A percentile compares a stretch with the other conserved stretches of the same genome.
These are phyloP conservation scores for Trypoxylon attenuatum DNA, from an alignment of 2,888 invertebrate genomes.

Conservation along the genomic window DNA sequence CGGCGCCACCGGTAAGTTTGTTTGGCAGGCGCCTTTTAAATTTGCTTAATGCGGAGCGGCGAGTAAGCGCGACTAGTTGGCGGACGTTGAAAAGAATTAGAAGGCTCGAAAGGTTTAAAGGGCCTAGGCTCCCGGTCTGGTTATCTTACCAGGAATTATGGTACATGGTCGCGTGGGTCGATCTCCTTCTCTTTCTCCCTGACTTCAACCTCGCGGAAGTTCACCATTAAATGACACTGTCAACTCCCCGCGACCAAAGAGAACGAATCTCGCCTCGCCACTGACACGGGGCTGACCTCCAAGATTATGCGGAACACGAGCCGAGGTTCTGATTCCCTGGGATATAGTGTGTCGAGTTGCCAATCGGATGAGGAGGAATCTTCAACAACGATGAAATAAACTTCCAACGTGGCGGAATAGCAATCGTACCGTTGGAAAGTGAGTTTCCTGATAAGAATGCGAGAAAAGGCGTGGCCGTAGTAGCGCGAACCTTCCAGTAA, in stretches of 20 bases:
- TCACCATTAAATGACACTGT: slow-evolving; percentile 49
- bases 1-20: background rate
- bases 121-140: slow-evolving; percentile 52
- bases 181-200: slow-evolving; percentile 35
- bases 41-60: slow-evolving; percentile 20
- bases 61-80: background rate
- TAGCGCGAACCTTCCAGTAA: background rate
- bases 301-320: slow-evolving; percentile 3
- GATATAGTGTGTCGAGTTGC: background rate
- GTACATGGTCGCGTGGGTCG: slow-evolving; percentile 50
- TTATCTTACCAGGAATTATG: slow-evolving; percentile 54
- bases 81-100: slow-evolving; percentile 28
- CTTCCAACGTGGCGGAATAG: too few relatives aligned
- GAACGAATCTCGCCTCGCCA: slow-evolving; percentile 34
- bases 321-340: background rate
- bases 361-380: too few relatives aligned
- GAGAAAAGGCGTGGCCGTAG: background rate
- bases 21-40: slow-evolving; percentile 1
- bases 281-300: slow-evolving; percentile 41
- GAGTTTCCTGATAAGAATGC: background rate
- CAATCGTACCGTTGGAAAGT: too few relatives aligned
- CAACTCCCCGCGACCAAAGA: slow-evolving; percentile 23
- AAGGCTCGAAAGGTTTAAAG: slow-evolving; percentile 36
- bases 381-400: too few relatives aligned
- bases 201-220: slow-evolving; percentile 49